Evolutionary conservation across 37 sponge, comb jelly and placozoan genomes (phyloP).

Genomic region (Cladorhizidae sp.): DNA sequence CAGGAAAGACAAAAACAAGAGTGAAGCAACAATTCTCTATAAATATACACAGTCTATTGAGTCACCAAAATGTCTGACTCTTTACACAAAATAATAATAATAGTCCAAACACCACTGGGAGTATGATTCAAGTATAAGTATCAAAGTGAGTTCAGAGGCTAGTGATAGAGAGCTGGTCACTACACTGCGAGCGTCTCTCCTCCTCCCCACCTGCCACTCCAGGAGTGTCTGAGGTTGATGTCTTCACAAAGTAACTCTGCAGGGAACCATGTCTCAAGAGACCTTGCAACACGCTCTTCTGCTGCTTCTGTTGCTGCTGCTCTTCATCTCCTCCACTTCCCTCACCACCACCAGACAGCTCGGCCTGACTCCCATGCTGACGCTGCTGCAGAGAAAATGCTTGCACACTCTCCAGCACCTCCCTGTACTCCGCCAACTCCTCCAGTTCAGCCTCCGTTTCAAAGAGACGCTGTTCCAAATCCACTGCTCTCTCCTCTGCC

Average conservation of each 20-base stretch:
- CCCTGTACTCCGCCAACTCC: slow-evolving; percentile 2
- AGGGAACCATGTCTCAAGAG: background rate
- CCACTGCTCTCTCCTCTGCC: background rate
- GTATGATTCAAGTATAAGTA: no score
- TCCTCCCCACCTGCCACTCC: background rate
- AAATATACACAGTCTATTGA: no score
- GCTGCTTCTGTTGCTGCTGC: background rate
- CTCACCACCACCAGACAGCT: background rate
- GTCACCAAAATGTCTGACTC: no score
- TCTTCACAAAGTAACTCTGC: background rate
- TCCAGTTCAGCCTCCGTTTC: background rate
- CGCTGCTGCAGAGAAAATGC: background rate
- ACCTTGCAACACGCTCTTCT: background rate
- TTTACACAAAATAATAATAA: no score
- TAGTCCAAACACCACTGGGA: no score
- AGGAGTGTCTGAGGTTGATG: background rate
- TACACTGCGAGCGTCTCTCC: background rate
- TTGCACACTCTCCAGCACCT: background rate
- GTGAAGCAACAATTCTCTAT: no score
- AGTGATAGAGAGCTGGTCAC: slow-evolving; percentile 1
- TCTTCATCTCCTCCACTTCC: background rate
- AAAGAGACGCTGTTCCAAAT: background rate
- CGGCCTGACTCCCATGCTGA: background rate
- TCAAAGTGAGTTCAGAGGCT: background rate
- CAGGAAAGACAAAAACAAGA: no score